Evolutionary conservation across 2,888 invertebrate genomes (phyloP).

Genomic region (Eupithecia subfuscata): DNA sequence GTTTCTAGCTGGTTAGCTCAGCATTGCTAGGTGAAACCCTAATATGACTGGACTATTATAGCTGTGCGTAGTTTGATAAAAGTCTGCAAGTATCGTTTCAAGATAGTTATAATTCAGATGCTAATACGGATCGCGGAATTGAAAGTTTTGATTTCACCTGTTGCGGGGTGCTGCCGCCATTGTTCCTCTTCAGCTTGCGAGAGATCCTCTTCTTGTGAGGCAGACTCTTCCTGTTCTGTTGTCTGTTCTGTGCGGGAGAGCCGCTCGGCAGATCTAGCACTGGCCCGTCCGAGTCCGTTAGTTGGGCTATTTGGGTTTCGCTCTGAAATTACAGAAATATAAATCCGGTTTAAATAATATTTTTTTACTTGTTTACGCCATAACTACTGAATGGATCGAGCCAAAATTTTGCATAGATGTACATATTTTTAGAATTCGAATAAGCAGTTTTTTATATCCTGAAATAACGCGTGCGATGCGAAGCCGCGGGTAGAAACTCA

Average conservation of each 20-base stretch:
- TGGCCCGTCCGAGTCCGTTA: conserved; percentile 59
- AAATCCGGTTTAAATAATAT: too few relatives aligned
- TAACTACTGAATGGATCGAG: too few relatives aligned
- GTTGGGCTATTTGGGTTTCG: conserved; percentile 46
- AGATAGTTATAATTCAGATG: neutral
- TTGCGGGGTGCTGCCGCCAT: conserved; percentile 67
- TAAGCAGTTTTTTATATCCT: too few relatives aligned
- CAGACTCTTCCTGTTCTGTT: conserved; percentile 86
- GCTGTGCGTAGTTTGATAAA: neutral
- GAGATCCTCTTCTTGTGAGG: conserved; percentile 95
- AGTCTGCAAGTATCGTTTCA: neutral
- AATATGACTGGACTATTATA: neutral
- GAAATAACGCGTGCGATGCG: too few relatives aligned
- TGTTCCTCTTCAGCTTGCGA: conserved; percentile 84
- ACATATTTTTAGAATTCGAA: too few relatives aligned
- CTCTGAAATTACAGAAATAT: conserved; percentile 11
- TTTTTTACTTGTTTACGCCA: too few relatives aligned
- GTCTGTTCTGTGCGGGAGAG: conserved; percentile 63
- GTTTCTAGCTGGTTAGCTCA: too few relatives aligned
- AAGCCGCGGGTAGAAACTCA: too few relatives aligned
- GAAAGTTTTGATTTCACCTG: conserved; percentile 54
- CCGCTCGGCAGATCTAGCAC: conserved; percentile 61
- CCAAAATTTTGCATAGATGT: too few relatives aligned
- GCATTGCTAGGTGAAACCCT: too few relatives aligned
- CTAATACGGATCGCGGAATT: neutral